A percentile compares a stretch with the other conserved stretches of the same genome.
phyloP scores from a whole-genome alignment of 1,140 invertebrate genomes.

The Probaryconus sp. region DNA sequence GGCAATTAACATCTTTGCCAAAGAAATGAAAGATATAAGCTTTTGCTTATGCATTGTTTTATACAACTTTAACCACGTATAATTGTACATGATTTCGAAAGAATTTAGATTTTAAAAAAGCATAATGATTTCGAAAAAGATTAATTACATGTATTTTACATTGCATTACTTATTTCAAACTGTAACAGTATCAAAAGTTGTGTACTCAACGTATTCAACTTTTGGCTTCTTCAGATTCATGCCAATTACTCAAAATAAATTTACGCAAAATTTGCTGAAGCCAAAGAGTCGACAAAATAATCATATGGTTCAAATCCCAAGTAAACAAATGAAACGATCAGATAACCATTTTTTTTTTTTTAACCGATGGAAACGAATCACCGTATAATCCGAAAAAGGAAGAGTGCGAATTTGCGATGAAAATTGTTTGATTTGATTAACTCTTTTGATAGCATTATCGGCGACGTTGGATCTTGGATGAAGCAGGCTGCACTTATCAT shows the following conservation, averaged over 20 bases:
- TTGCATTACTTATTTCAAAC: no score
- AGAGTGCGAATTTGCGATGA: slow-evolving; percentile 22
- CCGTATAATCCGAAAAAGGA: slow-evolving; percentile 2
- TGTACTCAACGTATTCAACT: no score
- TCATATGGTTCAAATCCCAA: no score
- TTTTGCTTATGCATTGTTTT: slow-evolving; percentile 30
- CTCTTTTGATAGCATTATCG: slow-evolving; percentile 42
- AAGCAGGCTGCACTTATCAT: slow-evolving; percentile 52
- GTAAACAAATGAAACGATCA: no score
- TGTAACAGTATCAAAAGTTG: no score
- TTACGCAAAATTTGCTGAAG: no score
- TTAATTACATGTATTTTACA: no score
- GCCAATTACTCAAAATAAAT: no score
- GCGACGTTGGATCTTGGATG: slow-evolving; percentile 39
- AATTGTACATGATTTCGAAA: slow-evolving; percentile 22
- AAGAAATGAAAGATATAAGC: slow-evolving; percentile 8
- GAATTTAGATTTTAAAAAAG: slow-evolving; percentile 23
- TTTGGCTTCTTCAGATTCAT: no score
- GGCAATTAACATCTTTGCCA: slow-evolving; percentile 18
- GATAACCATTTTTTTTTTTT: no score
- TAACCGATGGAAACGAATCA: slow-evolving; percentile 10
- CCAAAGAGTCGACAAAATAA: no score
- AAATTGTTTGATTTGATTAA: slow-evolving; percentile 36
- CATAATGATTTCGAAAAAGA: slow-evolving; percentile 23
- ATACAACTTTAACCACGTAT: slow-evolving; percentile 21